These are phyloP conservation scores for Cariama cristata DNA, from an alignment of 2,113 vertebrate genomes.

Conservation along the genomic window DNA sequence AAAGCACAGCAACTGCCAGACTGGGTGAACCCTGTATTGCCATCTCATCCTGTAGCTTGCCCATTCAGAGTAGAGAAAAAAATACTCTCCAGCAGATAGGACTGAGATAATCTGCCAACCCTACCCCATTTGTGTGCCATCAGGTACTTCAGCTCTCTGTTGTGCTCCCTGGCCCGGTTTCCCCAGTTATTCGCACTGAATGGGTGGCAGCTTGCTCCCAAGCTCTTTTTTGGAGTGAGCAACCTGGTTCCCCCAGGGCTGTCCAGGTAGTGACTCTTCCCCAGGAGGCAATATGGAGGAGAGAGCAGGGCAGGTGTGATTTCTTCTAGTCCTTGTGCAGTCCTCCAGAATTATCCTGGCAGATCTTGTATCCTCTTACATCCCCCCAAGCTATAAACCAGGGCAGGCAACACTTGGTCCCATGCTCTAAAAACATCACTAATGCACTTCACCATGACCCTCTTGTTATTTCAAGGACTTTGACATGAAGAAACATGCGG, in stretches of 20 bases:
- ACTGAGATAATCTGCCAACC: neutral
- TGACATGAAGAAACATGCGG: neutral
- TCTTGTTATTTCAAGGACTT: neutral
- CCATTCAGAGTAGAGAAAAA: neutral
- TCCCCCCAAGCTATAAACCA: neutral
- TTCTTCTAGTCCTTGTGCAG: neutral
- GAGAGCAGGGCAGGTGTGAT: neutral
- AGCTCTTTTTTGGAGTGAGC: neutral
- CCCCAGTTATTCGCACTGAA: neutral
- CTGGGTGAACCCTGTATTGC: neutral
- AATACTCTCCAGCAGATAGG: neutral
- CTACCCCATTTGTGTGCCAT: neutral
- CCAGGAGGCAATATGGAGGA: neutral
- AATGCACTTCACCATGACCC: accelerated
- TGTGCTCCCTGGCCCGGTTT: neutral
- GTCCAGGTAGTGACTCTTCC: accelerated
- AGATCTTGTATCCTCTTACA: neutral
- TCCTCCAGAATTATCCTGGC: neutral
- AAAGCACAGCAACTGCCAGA: neutral
- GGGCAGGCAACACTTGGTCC: neutral
- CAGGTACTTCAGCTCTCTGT: neutral
- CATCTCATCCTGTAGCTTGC: neutral
- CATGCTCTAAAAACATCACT: neutral
- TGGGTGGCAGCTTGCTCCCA: neutral
- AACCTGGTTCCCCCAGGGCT: neutral